Base-by-base conservation (phyloP, 37 sponge, comb jelly and placozoan genomes). In the Spongilla lacustris region DNA sequence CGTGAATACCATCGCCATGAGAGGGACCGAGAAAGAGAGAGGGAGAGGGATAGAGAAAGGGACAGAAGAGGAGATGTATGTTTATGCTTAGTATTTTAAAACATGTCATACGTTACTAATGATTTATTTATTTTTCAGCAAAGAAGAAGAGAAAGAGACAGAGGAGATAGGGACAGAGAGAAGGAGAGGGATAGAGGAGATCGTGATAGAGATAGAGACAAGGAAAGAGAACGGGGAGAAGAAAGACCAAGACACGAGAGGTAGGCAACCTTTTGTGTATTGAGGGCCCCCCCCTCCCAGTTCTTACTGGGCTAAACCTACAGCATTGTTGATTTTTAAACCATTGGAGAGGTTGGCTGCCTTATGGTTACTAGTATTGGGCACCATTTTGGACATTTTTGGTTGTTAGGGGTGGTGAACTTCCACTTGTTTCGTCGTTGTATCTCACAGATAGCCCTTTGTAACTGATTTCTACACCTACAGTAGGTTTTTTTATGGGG, bases 21-120 rank as follows among this genome's bases (percentile, higher is more conserved):
- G 22, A 88, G 90, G 79, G 94, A 94, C 32, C 77, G 94, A 10
- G 90, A 89, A 1, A 83, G 85, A 70, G 90, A 89, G 41, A 84
- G 87, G 75, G 92, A 94, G 23, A 82, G 95, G 75, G 87, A 91
- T 33, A 86, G 87, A 46, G 91, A 87, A 6, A 73, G 90, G 12
- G 77, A 74, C 22, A 36, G 69, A 67, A 28, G 30, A 32, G 70
- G 69, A 31, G 69, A 38, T 31, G 29, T 37, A 48, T 37, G 23
- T 77, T 77, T 0, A 49, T 17, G 24, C 49, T 41, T 19, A 17
- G 21, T 19, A 58, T 6, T 14, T 8, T 19, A 58, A 17, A 1
- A 13, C 28, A 70, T n/a, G n/a, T n/a, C n/a, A n/a, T n/a, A n/a
- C n/a, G n/a, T n/a, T n/a, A n/a, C n/a, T n/a, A n/a, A n/a, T n/a